Percentiles rank a stretch among this genome's conserved stretches.
Conservation (phyloP, 1,140 invertebrate genomes). For the Drosophila orena region DNA sequence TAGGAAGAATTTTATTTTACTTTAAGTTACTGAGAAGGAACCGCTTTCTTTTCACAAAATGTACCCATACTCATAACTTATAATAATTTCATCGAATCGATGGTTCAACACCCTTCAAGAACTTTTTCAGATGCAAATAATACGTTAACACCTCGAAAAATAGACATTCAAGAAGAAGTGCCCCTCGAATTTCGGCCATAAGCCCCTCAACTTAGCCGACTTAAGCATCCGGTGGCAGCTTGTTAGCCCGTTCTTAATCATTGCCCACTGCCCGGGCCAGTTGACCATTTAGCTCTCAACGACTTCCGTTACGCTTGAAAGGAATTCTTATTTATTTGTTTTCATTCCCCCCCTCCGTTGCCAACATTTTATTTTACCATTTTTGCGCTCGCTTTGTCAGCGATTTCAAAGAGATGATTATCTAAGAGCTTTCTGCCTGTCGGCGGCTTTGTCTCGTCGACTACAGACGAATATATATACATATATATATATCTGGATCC, state of each 20-base stretch:
- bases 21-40: not conserved
- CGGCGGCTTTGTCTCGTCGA: constrained; percentile 28
- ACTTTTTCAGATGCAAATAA: constrained; percentile 6
- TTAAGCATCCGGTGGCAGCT: constrained; percentile 50
- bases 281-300: constrained; percentile 76
- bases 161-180: constrained; percentile 19
- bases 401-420: constrained; percentile 63
- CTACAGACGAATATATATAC: not conserved
- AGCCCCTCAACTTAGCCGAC: constrained; percentile 37
- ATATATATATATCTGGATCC: not conserved
- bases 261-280: constrained; percentile 49
- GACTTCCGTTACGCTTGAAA: constrained; percentile 75
- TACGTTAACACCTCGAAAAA: constrained; percentile 14
- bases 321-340: constrained; percentile 62
- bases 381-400: constrained; percentile 71
- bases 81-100: constrained; percentile 1
- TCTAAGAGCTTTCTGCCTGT: constrained; percentile 51
- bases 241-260: constrained; percentile 52
- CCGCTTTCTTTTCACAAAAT: not conserved
- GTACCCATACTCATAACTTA: not conserved
- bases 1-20: too few relatives aligned
- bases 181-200: constrained; percentile 32
- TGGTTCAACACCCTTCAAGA: not conserved
- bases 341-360: constrained; percentile 13
- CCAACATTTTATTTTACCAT: constrained; percentile 16